Base-by-base conservation (phyloP, 2,113 vertebrate species). In the Miniopterus natalensis region DNA sequence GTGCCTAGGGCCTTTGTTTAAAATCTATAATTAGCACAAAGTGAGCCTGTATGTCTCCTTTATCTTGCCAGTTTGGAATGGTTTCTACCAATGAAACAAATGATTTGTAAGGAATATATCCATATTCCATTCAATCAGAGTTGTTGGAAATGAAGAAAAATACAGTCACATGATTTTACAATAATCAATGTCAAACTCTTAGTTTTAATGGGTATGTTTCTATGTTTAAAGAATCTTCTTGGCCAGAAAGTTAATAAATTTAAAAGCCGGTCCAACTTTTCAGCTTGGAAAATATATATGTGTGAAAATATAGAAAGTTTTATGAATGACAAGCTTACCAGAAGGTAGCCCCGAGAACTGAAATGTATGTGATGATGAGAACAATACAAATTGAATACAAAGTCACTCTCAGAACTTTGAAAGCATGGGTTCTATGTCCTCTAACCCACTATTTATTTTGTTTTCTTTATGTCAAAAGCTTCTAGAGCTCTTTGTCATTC, bases 41-140 rank as follows among this genome's bases (percentile, higher is more conserved):
- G 85, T 95, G 75, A 97, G 84, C 96, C 96, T 97, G 96, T 74
- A 21, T 97, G 95, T 97, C 95, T 96, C 98, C 93, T 96, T 98
- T 97, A 92, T 94, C 93, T 95, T 97, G 78, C 65, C 65, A 74
- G 59, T 95, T 96, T 77, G 45, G 1, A 74, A 84, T 4, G 0
- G 96, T 89, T 94, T 90, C 78, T 85, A 31, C 57, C 45, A 65
- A 84, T 74, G 55, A 81, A 85, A 73, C 84, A 79, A 95, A 94
- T 78, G 65, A 95, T 96, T 95, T 88, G 68, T 96, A 94, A 53
- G n/a, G 25, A 70, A 55, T 77, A 90, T 23, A 36, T 51, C 63
- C 40, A 77, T 92, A 90, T 68, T 77, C 79, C 79, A 51, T 84
- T 57, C 86, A 5, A 0, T 61, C 84, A 6, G 0, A 81, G 27